Conservation (phyloP, 2,797 vertebrate genomes). For the Astyanax mexicanus region DNA sequence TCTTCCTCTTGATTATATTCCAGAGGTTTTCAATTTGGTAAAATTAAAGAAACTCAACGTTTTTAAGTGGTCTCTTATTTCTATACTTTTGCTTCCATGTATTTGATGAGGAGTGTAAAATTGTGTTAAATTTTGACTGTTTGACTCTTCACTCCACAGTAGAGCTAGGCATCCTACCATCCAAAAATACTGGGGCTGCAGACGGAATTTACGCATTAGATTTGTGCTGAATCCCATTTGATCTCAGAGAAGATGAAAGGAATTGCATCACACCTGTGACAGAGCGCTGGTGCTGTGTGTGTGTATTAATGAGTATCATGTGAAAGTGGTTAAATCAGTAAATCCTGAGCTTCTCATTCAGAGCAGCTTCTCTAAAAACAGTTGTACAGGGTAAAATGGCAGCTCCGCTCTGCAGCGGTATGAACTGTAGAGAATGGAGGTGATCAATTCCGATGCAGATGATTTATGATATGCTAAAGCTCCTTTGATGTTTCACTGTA, state of each 20-base stretch:
- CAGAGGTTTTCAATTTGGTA: too few species aligned
- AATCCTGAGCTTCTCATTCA: constrained; percentile 16
- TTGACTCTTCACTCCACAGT: too few species aligned
- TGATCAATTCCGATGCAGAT: background rate
- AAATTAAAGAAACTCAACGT: too few species aligned
- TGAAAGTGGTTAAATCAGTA: constrained; percentile 14
- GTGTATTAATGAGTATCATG: constrained; percentile 8
- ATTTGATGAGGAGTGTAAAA: too few species aligned
- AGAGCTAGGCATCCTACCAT: background rate
- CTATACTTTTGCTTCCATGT: too few species aligned
- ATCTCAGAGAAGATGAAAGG: constrained; percentile 3
- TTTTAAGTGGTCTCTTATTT: too few species aligned
- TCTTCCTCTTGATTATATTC: too few species aligned
- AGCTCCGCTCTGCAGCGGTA: background rate
- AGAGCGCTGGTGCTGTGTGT: constrained; percentile 19
- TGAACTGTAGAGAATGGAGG: background rate
- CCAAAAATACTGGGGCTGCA: background rate
- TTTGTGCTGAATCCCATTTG: background rate
- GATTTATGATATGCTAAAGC: too few species aligned
- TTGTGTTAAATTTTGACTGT: too few species aligned
- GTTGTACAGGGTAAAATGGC: background rate
- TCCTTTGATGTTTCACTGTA: background rate
- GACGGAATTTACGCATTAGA: background rate
- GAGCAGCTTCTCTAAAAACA: background rate
- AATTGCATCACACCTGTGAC: constrained; percentile 23